Base-by-base conservation (phyloP, 53 echinoderm and acorn worm species). In the Echinometra lucunter region DNA sequence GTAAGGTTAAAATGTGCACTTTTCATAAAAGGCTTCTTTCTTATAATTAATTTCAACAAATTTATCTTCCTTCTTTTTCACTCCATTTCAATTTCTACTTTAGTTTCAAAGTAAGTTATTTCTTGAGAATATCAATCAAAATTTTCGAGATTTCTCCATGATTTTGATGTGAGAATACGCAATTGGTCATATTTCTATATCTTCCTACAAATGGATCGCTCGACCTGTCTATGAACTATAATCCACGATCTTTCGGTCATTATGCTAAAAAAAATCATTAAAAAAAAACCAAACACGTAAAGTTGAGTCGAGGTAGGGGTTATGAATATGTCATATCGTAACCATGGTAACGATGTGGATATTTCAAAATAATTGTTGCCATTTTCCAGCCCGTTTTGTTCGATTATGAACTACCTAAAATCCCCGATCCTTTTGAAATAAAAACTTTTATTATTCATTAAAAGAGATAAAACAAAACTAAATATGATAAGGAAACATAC, bases 361-460 rank as follows among this genome's bases (percentile, higher is more conserved):
- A 78, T 40, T 78, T 38, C 21, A 78, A 78, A 40, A 78, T 40
- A 78, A 40, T 78, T 78, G 78, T 78, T 42, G 19, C 35, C 23
- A 5, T 78, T 78, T 78, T 78, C 78, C 78, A 78, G 78, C 78
- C 78, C 78, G 78, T 42, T 78, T 42, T 42, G 19, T 18, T 78
- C 30, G 32, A 11, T 32, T 69, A 32, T 2, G 15, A 69, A 9
- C 1, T 12, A 34, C 72, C 32, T 72, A 13, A 11, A 72, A 32
- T 10, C 13, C 13, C 72, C 34, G 28, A 72, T 13, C 32, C 30
- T 72, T 16, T 63, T n/a, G n/a, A n/a, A n/a, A n/a, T n/a, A 25
- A 63, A 27, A 34, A 30, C 35, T 15, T 72, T 13, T 0, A 63
- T 25, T 63, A 34, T 72, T 30, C 16, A 72, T 72, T 72, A 35